Evolutionary conservation across 2,888 invertebrate genomes (phyloP), one percentile per base, ranked within the genome.

Genomic region (Cryptocheilus praepositus): DNA sequence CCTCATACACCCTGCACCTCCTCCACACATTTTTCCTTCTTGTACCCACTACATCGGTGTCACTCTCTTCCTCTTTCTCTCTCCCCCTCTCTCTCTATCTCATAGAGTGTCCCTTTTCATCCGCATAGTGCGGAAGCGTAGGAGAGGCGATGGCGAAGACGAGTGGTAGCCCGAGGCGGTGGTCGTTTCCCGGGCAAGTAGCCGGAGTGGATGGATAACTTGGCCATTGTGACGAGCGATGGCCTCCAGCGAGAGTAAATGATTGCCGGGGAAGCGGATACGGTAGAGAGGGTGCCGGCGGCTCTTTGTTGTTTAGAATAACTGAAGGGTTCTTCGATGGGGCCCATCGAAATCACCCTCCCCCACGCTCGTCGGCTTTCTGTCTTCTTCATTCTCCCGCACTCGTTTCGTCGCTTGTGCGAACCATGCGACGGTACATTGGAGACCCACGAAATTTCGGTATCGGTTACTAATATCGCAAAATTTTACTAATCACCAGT

Each of bases 251-350:
- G 71, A 86, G 80, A 88, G 85, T 83, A 86, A 86, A 87, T 87
- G 85, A 87, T 87, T 85, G 86, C 83, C 82, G 81, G 79, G 81
- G 80, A 81, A 82, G 76, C 83, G 80, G 80, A 81, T 82, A 78
- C 76, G 79, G 74, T 73, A 79, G 77, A 76, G 83, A 79, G 84
- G 81, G 83, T 83, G 84, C 83, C 82, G 81, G 79, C 80, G 82
- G 81, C 82, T 81, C 84, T 86, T 87, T 86, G 86, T 87, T 87
- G 86, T 86, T 87, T 85, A 83, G 85, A 86, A 87, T 84, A 86
- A 86, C 84, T 75, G 82, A 84, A 85, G 85, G 83, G 83, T 81
- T 81, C 78, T 76, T 78, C 79, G 80, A 80, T 73, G 83, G 78
- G 76, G 64, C 79, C 81, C 76, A 73, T 76, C 79, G 73, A 79